Evolutionary conservation across 2,113 vertebrate genomes (phyloP), one percentile per base, ranked within the genome.

Genomic region (Larimichthys crocea): DNA sequence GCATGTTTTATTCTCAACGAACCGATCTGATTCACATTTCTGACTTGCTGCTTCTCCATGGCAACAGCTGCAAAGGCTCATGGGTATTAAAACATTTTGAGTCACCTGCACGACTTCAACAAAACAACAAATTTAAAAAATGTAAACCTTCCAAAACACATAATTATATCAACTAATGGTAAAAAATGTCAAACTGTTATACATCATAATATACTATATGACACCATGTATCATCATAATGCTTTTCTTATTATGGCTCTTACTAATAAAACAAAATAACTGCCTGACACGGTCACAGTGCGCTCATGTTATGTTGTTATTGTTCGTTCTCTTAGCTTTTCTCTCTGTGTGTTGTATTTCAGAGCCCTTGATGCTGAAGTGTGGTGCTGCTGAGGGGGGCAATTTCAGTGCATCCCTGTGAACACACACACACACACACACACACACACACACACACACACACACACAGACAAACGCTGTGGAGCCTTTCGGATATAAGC

Each of bases 291-390:
- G 16, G 35, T 63, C 35, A 50, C 5, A 3, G 16, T 62, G 10
- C 20, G 66, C 10, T 26, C 1, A 3, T 83, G 57, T 57, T 55
- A 9, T 10, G 6, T 44, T 53, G 44, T 64, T 75, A 29, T 53
- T 78, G 67, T 61, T 74, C 65, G 22, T 52, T 66, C 31, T 61
- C 68, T 68, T 24, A 60, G 22, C 35, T 61, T 75, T 56, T 70
- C n/a, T 17, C 31, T 78, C 5, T 85, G 3, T 85, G 77, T 86
- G 59, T 55, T 90, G 63, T 81, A 55, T 92, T 93, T 75, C 90
- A 94, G 93, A 87, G 69, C 31, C 85, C 80, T 88, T 88, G 56
- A 89, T 86, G 93, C 76, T 63, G 74, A 83, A 70, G 68, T 59
- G 85, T 71, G 68, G 64, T 74, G 57, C 64, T 67, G 42, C 82